Conservation (phyloP, 2,888 invertebrate genomes). For the Andricus quercusramuli region DNA sequence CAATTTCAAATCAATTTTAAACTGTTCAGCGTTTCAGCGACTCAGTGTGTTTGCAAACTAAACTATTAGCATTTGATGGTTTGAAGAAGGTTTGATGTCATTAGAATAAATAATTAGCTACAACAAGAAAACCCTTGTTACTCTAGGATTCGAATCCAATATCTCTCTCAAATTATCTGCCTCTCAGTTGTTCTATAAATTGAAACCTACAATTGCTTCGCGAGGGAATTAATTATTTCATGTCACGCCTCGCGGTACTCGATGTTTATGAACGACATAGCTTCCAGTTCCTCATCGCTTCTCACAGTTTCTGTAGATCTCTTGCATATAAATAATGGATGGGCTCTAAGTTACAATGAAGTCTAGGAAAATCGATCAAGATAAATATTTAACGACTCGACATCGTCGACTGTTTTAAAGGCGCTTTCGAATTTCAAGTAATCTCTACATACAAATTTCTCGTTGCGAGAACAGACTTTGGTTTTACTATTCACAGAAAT, state of each 20-base stretch:
- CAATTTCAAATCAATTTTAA: background rate
- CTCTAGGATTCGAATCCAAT: conserved; percentile 58
- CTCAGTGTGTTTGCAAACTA: background rate
- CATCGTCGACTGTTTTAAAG: conserved; percentile 19
- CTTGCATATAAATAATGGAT: conserved; percentile 26
- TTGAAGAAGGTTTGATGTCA: conserved; percentile 61
- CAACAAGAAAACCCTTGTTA: conserved; percentile 57
- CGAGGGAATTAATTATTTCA: conserved; percentile 67
- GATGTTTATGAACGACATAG: conserved; percentile 65
- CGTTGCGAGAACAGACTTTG: background rate
- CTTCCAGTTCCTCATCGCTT: conserved; percentile 37
- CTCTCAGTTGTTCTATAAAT: conserved; percentile 57
- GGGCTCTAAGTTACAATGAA: conserved; percentile 12
- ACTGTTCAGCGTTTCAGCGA: too few relatives aligned
- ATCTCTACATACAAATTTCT: conserved; percentile 23
- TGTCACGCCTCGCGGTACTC: conserved; percentile 59
- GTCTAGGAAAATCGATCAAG: conserved; percentile 20
- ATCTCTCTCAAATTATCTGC: conserved; percentile 54
- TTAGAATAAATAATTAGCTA: conserved; percentile 73
- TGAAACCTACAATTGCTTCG: conserved; percentile 49
- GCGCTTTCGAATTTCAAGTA: conserved; percentile 23
- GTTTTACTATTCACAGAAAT: conserved; percentile 13
- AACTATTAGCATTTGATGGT: conserved; percentile 50
- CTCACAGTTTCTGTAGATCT: conserved; percentile 3
- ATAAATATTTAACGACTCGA: conserved; percentile 36